Base-by-base conservation (phyloP, 2,113 vertebrate genomes). In the Heterotilapia buettikoferi region DNA sequence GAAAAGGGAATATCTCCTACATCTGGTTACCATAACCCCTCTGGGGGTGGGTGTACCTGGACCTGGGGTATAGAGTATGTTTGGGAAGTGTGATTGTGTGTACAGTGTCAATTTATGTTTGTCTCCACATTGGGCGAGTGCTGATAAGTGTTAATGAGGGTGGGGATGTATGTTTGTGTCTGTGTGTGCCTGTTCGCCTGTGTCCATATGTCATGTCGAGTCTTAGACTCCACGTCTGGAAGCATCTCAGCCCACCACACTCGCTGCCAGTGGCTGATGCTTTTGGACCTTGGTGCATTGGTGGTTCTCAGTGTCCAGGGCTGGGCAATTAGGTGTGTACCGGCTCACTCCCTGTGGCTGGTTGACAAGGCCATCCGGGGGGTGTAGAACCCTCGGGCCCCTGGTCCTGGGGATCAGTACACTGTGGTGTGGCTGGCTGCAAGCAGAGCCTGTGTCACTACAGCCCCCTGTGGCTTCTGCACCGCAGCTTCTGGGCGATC, bases 151-250 rank as follows among this genome's bases (percentile, higher is more conserved):
- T 56, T 24, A 24, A 56, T 56, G 54, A 56, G 21, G 54, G 21
- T 56, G 54, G 4, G 0, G 53, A 56, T 24, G 6, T 56, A 56
- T 24, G 2, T 24, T 56, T 56, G 21, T 24, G 31, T 33, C 29
- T 29, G 29, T 29, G 29, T 29, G 31, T 33, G 31, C 31, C 31
- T 33, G 31, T 33, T 33, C 2, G 21, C 4, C 53, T 56, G 11
- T 56, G 53, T 54, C 53, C n/a, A 54, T 0, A 54, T 54, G 53
- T 54, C 53, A 56, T 12, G 53, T 56, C 0, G 2, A 21, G 52
- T 54, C 52, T 54, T 54, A 6, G 52, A 21, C 52, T 54, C 52
- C n/a, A 54, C 0, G 5, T 54, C n/a, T 54, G 52, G 52, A 11
- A 56, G 21, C 53, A 56, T 56, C 53, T 56, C 53, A 24, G 6